Evolutionary conservation across 2,888 invertebrate genomes (phyloP), one percentile per base, ranked within the genome.

Genomic region (Himalopsyche anomala): DNA sequence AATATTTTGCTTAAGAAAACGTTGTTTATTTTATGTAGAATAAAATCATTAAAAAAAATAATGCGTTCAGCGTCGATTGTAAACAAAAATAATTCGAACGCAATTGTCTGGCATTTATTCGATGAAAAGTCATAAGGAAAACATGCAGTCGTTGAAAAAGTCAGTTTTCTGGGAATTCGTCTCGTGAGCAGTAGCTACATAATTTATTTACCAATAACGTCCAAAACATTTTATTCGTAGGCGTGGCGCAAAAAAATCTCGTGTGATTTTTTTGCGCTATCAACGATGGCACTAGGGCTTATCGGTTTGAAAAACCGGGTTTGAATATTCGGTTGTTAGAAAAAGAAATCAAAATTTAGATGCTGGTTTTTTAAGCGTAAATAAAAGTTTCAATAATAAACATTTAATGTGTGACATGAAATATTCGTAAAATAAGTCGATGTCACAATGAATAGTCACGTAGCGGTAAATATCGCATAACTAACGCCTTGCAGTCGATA

Each of bases 201-300:
- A 38, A 74, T 74, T 38, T 74, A 74, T 74, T 74, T 74, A 74
- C 74, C 38, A 74, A 74, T 74, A 74, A 12, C 28, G 36, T 74
- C 74, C 74, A 74, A 38, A 74, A 74, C 38, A 15, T 36, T 62
- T 74, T 19, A 74, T 19, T 74, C 74, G 74, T 74, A 38, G 74
- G 74, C 74, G 74, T 74, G 74, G 5, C 74, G 69, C 11, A 11
- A 69, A 28, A 11, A 19, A 69, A 28, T 69, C 11, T 0, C 9
- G 11, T 36, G 74, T 38, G 11, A 15, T 11, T 36, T 36, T 74
- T 74, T 74, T 74, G 36, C 74, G 28, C 28, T 74, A 74, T 74
- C 12, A 11, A 38, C 74, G 74, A 74, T 74, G 62, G 62, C 62
- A 55, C 42, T 28, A 28, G 28, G 28, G 28, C 28, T 28, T 28